Base-by-base conservation (phyloP, 2,797 vertebrate genomes). In the Meda fulgida region DNA sequence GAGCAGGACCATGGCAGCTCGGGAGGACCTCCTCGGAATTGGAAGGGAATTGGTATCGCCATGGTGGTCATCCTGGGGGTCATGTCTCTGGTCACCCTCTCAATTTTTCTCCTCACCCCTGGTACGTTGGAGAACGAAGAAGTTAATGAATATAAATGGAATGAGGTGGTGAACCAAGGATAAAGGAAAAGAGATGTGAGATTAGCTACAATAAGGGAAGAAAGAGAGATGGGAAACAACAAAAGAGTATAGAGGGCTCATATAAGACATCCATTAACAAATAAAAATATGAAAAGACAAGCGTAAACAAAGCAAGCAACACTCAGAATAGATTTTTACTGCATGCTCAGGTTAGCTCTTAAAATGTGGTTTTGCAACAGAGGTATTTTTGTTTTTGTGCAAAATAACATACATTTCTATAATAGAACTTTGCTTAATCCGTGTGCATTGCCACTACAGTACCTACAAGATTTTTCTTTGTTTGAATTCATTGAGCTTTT, bases 11-110 rank as follows among this genome's bases (percentile, higher is more conserved):
- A 95, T 89, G 92, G 95, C 23, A 91, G 92, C 84, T 83, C 93
- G 69, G 92, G 92, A 3, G 94, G 94, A n/a, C 94, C 96, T 7
- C 96, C 96, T 1, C 92, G 94, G 85, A 97, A 97, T 91, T 97
- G 96, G 96, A 96, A 95, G 80, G 96, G 96, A 85, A 97, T 96
- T 48, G 95, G 95, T 11, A 96, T 97, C 0, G 95, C 96, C 46
- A 89, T 96, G 94, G 92, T 96, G 91, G 96, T 97, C 84, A 96
- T 97, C 85, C 81, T 95, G 86, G 93, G 92, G 9, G 94, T 97
- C 14, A 93, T 96, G 92, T 96, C 96, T 2, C 89, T 97, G 90
- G 96, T 97, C 88, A 94, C 94, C 40, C 93, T 96, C 71, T 94
- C 96, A 0, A 94, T 96, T 87, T 86, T 96, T 90, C 76, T 96